Evolutionary conservation across 2,888 invertebrate genomes (phyloP), one percentile per base, ranked within the genome.

Genomic region (Agonopterix subpropinquella): DNA sequence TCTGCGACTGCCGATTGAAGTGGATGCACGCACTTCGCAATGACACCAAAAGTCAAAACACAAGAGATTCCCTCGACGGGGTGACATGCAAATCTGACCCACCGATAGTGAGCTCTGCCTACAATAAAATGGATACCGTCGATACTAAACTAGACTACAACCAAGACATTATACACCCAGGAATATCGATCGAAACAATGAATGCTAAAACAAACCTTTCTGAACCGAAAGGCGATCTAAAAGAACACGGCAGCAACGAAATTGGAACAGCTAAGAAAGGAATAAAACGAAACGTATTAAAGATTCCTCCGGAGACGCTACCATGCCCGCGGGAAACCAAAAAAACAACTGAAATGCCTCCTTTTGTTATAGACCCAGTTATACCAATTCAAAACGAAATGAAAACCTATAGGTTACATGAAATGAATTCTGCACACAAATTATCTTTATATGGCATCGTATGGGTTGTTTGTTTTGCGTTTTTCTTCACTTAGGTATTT

Each of bases 1-100:
- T 92, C 62, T 96, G 96, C 83, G 95, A 95, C 89, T 95, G 95
- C 77, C 92, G 94, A 58, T 85, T 96, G 60, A 91, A 92, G 60
- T 96, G 96, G 96, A 92, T 95, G 83, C 93, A 93, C 80, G 89
- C 89, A 44, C 83, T 96, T 53, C 90, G 91, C 54, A 92, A 93
- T 77, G 94, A 94, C 60, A 95, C 95, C 57, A 91, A 91, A 74
- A 94, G 93, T 73, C 88, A 89, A 60, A 90, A 91, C 64, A 91
- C 94, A 56, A 91, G 90, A 59, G 90, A 91, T 59, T 91, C 92
- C 36, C 84, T 95, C 47, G 93, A 94, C 63, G 90, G 92, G 53
- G 89, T 95, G 58, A 92, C 92, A 51, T 95, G 95, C 77, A 90
- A 91, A 73, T 87, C 93, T 77, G 93, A 92, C 64, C 75, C 86